Evolutionary conservation across 1,140 invertebrate genomes (phyloP).

Genomic region (Odontomachus brunneus): DNA sequence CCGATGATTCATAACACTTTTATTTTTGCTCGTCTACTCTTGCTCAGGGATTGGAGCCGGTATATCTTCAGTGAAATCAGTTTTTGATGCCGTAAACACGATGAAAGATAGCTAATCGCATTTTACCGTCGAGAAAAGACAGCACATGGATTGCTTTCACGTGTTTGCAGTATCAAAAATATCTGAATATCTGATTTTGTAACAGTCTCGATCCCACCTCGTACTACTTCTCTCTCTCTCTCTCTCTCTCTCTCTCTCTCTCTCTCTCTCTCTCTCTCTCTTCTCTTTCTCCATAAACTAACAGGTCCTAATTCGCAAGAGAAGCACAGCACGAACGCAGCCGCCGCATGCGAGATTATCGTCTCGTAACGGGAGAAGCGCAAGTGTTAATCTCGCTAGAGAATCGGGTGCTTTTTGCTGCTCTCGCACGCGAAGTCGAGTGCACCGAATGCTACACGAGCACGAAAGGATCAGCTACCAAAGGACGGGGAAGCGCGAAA

Average conservation of each 20-base stretch:
- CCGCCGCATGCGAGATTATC: conserved; percentile 21
- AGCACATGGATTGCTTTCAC: not conserved
- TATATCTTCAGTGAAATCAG: not conserved
- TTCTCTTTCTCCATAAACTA: conserved; percentile 2
- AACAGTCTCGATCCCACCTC: not conserved
- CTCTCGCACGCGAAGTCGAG: conserved; percentile 39
- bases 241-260: conserved; percentile 19
- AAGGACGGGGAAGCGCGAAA: too few relatives aligned
- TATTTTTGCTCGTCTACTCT: not conserved
- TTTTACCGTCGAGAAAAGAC: not conserved
- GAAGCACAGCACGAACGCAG: conserved; percentile 16
- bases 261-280: conserved; percentile 17
- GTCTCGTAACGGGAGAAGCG: conserved; percentile 18
- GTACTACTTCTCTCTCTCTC: conserved; percentile 3
- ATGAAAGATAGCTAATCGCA: not conserved
- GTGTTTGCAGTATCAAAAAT: not conserved
- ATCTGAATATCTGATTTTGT: not conserved
- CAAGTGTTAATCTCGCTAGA: conserved; percentile 42
- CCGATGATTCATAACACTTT: not conserved
- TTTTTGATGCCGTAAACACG: not conserved
- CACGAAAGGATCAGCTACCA: too few relatives aligned
- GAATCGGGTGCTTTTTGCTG: conserved; percentile 29
- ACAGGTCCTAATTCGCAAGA: conserved; percentile 49
- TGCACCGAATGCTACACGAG: not conserved
- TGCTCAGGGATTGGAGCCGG: not conserved